phyloP scores from a whole-genome alignment of 2,888 invertebrate species.

The Elmis aenea region DNA sequence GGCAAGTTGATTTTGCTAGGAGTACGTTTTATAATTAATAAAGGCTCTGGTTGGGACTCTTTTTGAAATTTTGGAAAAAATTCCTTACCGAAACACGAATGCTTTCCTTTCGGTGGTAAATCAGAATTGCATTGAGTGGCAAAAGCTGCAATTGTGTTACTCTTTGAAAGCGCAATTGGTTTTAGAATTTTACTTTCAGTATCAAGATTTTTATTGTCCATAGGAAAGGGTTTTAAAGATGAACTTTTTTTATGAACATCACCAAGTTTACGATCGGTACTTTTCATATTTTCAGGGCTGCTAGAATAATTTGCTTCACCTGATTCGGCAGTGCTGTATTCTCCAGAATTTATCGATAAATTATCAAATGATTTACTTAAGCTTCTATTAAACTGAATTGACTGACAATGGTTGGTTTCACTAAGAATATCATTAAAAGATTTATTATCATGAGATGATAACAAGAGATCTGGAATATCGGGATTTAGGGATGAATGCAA shows the following conservation, averaged over 20 bases:
- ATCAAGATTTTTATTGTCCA: background rate
- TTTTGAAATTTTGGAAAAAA: slow-evolving; percentile 37
- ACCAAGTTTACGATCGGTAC: background rate
- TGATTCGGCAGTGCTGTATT: slow-evolving; percentile 43
- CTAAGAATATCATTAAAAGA: slow-evolving; percentile 26
- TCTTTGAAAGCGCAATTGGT: slow-evolving; percentile 26
- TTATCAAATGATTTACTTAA: slow-evolving; percentile 37
- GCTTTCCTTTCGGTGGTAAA: slow-evolving; percentile 35
- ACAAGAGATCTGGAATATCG: slow-evolving; percentile 29
- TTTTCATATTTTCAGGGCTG: background rate
- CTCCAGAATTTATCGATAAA: slow-evolving; percentile 35
- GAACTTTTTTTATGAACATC: background rate
- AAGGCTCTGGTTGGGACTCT: slow-evolving; percentile 37
- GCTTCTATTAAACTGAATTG: slow-evolving; percentile 15
- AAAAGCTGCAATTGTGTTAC: slow-evolving; percentile 29
- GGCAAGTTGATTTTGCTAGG: slow-evolving; percentile 45
- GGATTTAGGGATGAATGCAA: slow-evolving; percentile 9
- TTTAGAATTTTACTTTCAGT: too few relatives aligned
- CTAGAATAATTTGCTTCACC: slow-evolving; percentile 12
- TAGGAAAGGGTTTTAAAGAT: background rate
- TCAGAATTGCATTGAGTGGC: slow-evolving; percentile 35
- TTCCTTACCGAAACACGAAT: slow-evolving; percentile 39
- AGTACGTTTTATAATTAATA: slow-evolving; percentile 44
- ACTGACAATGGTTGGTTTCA: slow-evolving; percentile 21
- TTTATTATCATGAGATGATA: slow-evolving; percentile 26